These are phyloP conservation scores for Engraulis encrasicolus DNA, from an alignment of 2,113 vertebrate genomes.

Conservation along the genomic window DNA sequence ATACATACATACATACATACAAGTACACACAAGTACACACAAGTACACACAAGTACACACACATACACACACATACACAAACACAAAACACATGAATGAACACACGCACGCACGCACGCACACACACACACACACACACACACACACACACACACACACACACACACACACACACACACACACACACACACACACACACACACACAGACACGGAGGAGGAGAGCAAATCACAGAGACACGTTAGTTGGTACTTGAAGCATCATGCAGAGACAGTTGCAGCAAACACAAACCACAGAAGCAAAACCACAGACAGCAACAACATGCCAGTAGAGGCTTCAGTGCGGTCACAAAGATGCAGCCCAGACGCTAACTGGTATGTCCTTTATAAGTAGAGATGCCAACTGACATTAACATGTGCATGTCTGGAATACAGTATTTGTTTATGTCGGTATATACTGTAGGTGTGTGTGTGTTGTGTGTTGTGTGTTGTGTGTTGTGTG, in stretches of 20 bases:
- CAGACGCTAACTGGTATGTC: neutral
- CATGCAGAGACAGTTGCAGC: constrained; percentile 1
- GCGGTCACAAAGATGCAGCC: neutral
- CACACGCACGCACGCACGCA: too few species aligned
- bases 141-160: neutral
- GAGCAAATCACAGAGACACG: neutral
- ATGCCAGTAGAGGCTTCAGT: neutral
- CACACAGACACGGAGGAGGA: neutral
- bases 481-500: neutral
- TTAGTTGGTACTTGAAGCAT: neutral
- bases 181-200: too few species aligned
- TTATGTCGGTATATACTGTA: too few species aligned
- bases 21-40: too few species aligned
- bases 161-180: too few species aligned
- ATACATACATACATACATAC: too few species aligned
- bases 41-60: too few species aligned
- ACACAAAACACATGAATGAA: too few species aligned
- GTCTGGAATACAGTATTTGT: too few species aligned
- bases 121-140: too few species aligned
- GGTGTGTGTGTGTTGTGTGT: neutral
- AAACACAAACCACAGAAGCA: neutral
- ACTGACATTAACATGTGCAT: too few species aligned
- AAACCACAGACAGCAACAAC: neutral
- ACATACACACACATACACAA: too few species aligned
- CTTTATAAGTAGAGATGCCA: neutral